Conservation (phyloP, 1,140 invertebrate genomes). For the Apis laboriosa region DNA sequence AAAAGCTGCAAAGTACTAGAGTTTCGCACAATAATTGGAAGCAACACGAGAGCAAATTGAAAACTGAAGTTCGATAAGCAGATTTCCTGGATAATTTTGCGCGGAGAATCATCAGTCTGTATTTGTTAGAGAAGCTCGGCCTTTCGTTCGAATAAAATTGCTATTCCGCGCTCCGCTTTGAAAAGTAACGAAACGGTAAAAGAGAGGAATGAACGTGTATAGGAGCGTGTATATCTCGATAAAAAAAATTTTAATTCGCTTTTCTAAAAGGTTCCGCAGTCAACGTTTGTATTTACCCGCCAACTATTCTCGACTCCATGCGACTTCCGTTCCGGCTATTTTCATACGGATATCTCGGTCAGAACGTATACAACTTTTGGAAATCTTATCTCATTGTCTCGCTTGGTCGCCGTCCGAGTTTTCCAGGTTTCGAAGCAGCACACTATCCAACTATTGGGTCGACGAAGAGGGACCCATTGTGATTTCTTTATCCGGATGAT, state of each 20-base stretch:
- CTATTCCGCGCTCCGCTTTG: too few relatives aligned
- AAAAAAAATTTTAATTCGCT: too few relatives aligned
- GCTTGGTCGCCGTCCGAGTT: slow-evolving; percentile 52
- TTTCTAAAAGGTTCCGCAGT: too few relatives aligned
- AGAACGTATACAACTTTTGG: slow-evolving; percentile 51
- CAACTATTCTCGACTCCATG: neutral
- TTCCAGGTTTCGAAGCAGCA: slow-evolving; percentile 27
- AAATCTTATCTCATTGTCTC: slow-evolving; percentile 71
- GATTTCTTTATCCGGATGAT: slow-evolving; percentile 55
- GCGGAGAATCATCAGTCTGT: neutral
- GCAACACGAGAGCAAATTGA: neutral
- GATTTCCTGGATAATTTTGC: neutral
- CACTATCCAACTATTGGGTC: slow-evolving; percentile 34
- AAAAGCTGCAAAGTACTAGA: neutral
- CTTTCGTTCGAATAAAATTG: too few relatives aligned
- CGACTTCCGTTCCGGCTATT: slow-evolving; percentile 8
- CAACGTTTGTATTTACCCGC: neutral
- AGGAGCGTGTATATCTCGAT: too few relatives aligned
- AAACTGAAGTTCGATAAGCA: neutral
- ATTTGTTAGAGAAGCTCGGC: neutral
- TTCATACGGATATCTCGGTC: neutral
- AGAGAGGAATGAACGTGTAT: too few relatives aligned
- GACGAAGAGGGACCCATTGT: slow-evolving; percentile 14
- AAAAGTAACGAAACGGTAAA: too few relatives aligned
- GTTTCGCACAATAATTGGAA: neutral